Conservation (phyloP, 1,140 invertebrate species). For the Lordiphosa clarofinis region DNA sequence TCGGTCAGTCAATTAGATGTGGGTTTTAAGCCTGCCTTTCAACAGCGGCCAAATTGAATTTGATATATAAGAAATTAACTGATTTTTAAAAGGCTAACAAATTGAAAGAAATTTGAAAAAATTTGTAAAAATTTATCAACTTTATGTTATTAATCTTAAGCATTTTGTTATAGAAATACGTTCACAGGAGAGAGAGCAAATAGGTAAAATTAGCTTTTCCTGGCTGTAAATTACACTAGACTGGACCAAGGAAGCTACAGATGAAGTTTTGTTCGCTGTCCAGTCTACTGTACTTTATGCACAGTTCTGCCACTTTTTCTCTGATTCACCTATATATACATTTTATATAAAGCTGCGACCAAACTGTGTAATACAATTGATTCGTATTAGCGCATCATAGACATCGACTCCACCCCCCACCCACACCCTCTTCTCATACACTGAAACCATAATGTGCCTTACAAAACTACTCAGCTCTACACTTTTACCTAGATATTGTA, state of each 20-base stretch:
- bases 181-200: no score
- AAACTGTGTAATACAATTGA: constrained; percentile 34
- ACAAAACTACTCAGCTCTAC: constrained; percentile 37
- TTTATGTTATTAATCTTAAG: no score
- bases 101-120: constrained; percentile 18
- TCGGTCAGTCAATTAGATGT: constrained; percentile 68
- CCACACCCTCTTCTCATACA: not conserved
- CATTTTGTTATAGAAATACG: no score
- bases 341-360: constrained; percentile 30
- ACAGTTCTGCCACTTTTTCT: no score
- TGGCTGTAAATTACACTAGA: no score
- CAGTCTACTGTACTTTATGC: no score
- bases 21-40: constrained; percentile 9
- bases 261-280: no score
- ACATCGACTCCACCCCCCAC: constrained; percentile 42
- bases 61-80: constrained; percentile 14
- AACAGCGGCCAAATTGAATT: constrained; percentile 42
- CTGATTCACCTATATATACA: constrained; percentile 9
- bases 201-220: no score
- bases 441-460: constrained; percentile 59
- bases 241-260: no score
- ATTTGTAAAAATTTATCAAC: not conserved
- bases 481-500: constrained; percentile 16
- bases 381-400: constrained; percentile 53
- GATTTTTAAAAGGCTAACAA: constrained; percentile 27